A percentile compares a stretch with the other conserved stretches of the same genome.
phyloP scores from a whole-genome alignment of 2,113 vertebrate genomes.

The Cygnus atratus region DNA sequence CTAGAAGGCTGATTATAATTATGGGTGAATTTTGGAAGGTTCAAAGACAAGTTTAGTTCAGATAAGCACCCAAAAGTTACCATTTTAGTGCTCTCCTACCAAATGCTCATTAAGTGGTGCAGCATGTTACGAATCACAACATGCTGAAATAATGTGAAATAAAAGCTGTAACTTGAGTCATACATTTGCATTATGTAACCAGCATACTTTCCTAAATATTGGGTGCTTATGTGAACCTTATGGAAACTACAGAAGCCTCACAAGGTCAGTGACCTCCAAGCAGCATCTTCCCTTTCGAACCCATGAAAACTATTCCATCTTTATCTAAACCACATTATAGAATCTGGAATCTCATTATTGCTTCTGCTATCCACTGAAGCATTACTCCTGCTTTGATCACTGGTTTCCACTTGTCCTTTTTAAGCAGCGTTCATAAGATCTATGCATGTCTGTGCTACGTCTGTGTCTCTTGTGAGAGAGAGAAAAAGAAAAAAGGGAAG shows the following conservation, averaged over 20 bases:
- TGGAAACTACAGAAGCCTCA: neutral
- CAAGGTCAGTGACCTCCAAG: neutral
- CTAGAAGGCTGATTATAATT: neutral
- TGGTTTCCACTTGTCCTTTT: neutral
- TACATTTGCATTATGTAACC: neutral
- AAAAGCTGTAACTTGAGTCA: neutral
- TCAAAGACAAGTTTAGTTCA: slow-evolving; percentile 35
- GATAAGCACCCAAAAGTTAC: slow-evolving; percentile 55
- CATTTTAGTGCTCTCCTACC: slow-evolving; percentile 1
- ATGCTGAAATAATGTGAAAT: slow-evolving; percentile 7
- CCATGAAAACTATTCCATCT: neutral
- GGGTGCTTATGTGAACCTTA: slow-evolving; percentile 57
- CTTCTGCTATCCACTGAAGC: neutral
- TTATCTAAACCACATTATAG: neutral
- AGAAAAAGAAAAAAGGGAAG: neutral
- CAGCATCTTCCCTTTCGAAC: slow-evolving; percentile 18
- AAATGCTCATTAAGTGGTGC: slow-evolving; percentile 41
- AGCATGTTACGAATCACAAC: slow-evolving; percentile 22
- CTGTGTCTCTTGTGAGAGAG: neutral
- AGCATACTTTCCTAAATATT: slow-evolving; percentile 22
- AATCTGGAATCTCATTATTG: neutral
- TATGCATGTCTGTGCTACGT: neutral
- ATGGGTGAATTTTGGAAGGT: neutral
- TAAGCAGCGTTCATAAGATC: neutral
- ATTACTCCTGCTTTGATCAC: neutral